These are phyloP conservation scores for Syrmaticus mikado DNA, from an alignment of 2,113 vertebrate genomes.

Conservation along the genomic window DNA sequence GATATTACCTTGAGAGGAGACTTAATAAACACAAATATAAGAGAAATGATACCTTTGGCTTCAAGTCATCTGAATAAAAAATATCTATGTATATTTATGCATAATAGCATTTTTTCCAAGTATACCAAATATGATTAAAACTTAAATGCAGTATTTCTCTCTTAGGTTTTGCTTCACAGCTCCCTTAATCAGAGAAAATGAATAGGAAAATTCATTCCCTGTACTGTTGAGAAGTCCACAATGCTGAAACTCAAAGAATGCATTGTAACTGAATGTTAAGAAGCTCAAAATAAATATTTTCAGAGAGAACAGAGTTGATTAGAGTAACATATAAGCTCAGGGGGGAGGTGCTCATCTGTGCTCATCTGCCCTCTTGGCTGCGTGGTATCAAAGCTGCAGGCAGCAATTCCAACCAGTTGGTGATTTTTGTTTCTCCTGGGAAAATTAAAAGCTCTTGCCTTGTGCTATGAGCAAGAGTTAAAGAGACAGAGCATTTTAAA, in stretches of 20 bases:
- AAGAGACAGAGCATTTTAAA: not conserved
- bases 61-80: not conserved
- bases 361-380: not conserved
- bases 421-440: not conserved
- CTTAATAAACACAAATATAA: not conserved
- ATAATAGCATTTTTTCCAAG: not conserved
- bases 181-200: not conserved
- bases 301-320: not conserved
- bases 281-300: not conserved
- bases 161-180: not conserved
- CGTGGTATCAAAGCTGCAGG: not conserved
- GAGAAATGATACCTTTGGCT: not conserved
- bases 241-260: not conserved
- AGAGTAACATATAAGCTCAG: not conserved
- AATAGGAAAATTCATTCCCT: not conserved
- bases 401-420: accelerated
- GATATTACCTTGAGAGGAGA: not conserved
- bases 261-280: not conserved
- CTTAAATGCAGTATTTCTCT: not conserved
- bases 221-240: not conserved
- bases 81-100: accelerated
- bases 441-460: not conserved
- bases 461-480: not conserved
- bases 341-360: not conserved
- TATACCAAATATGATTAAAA: not conserved